Percentiles rank a stretch among this genome's conserved stretches.
Conservation (phyloP, 2,888 invertebrate genomes). For the Enchytraeus crypticus region DNA sequence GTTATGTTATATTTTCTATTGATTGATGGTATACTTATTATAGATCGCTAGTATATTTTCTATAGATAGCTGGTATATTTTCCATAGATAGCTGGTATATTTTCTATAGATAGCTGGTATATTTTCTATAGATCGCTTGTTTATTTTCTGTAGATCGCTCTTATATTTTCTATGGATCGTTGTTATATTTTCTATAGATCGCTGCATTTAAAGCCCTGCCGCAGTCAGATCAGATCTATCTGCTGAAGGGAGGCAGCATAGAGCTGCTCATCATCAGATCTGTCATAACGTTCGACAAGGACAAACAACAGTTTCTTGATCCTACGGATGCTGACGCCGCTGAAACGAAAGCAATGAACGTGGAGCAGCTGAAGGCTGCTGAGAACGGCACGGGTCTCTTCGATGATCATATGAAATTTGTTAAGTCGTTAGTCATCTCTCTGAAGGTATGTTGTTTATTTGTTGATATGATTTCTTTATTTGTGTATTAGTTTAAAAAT, state of each 20-base stretch:
- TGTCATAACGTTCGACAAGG: constrained; percentile 83
- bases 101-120: too few relatives aligned
- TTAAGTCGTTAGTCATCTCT: constrained; percentile 1
- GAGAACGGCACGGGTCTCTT: constrained; percentile 37
- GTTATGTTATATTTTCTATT: too few relatives aligned
- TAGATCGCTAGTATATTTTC: too few relatives aligned
- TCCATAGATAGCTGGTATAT: too few relatives aligned
- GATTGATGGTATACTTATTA: too few relatives aligned
- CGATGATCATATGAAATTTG: constrained; percentile 48
- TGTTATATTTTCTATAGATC: too few relatives aligned
- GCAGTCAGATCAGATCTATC: constrained; percentile 81
- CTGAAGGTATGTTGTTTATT: neutral
- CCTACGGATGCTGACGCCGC: constrained; percentile 52
- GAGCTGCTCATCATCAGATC: constrained; percentile 82
- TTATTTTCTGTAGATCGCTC: too few relatives aligned
- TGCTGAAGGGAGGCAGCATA: constrained; percentile 88
- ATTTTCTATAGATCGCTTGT: too few relatives aligned
- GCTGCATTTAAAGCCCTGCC: constrained; percentile 61
- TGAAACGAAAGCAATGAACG: constrained; percentile 62
- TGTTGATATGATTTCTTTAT: neutral
- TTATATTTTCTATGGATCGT: too few relatives aligned
- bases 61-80: too few relatives aligned
- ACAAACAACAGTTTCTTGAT: constrained; percentile 76
- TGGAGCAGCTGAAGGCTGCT: constrained; percentile 74
- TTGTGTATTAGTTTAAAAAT: neutral